These are phyloP conservation scores for Eumaeus atala DNA, from an alignment of 1,140 invertebrate genomes.

Conservation along the genomic window DNA sequence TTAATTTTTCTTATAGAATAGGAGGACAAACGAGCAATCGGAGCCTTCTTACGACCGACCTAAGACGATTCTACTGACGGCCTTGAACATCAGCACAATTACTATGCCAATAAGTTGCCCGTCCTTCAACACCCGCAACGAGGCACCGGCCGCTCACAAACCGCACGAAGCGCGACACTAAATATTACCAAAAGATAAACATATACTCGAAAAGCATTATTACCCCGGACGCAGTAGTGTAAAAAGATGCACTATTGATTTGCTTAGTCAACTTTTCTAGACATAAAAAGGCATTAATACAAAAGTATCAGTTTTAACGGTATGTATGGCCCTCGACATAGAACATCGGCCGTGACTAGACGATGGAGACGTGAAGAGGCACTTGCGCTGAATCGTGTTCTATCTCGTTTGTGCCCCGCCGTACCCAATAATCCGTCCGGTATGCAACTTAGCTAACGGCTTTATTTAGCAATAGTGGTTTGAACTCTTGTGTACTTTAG, in stretches of 20 bases:
- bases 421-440: constrained; percentile 30
- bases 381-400: constrained; percentile 46
- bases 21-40: too few species aligned
- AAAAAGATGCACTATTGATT: not conserved
- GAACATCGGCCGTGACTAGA: constrained; percentile 14
- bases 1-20: too few species aligned
- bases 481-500: constrained; percentile 17
- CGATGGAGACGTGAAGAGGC: constrained; percentile 45
- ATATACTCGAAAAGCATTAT: too few species aligned
- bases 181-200: too few species aligned
- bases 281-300: constrained; percentile 12
- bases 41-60: too few species aligned
- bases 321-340: not conserved
- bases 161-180: too few species aligned
- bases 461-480: constrained; percentile 22
- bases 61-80: too few species aligned
- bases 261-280: not conserved
- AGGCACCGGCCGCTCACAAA: too few species aligned
- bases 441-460: constrained; percentile 9
- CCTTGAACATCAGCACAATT: too few species aligned
- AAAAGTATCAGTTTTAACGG: constrained; percentile 14
- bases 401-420: constrained; percentile 52
- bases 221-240: too few species aligned
- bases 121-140: too few species aligned
- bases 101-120: too few species aligned